Conservation (phyloP, 2,797 vertebrate species). For the Channa striata region DNA sequence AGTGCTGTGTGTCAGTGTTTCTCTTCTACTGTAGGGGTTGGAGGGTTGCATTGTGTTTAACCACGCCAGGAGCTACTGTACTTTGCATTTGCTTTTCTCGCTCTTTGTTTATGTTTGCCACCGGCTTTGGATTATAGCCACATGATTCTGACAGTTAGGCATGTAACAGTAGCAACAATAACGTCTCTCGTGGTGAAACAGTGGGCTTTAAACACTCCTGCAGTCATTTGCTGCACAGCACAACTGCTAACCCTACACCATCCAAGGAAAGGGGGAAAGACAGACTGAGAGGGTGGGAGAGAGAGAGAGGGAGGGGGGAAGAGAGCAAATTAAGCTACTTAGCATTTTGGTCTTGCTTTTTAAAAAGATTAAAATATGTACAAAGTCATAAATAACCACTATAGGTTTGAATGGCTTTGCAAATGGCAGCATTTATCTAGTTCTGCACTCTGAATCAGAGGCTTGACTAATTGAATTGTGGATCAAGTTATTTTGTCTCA, state of each 20-base stretch:
- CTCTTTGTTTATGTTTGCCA: slow-evolving; percentile 78
- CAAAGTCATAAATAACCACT: slow-evolving; percentile 73
- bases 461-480: slow-evolving; percentile 52
- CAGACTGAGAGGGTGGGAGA: slow-evolving; percentile 2
- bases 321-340: slow-evolving; percentile 76
- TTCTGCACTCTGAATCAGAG: slow-evolving; percentile 54
- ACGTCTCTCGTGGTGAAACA: slow-evolving; percentile 63
- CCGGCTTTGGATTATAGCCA: slow-evolving; percentile 77
- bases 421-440: slow-evolving; percentile 62
- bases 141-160: slow-evolving; percentile 68
- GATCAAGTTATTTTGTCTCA: slow-evolving; percentile 55
- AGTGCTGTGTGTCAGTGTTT: slow-evolving; percentile 42
- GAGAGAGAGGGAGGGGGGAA: slow-evolving; percentile 12
- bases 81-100: slow-evolving; percentile 60
- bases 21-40: slow-evolving; percentile 25
- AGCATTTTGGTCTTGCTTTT: slow-evolving; percentile 69
- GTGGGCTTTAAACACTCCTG: slow-evolving; percentile 70
- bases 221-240: slow-evolving; percentile 67
- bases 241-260: slow-evolving; percentile 43
- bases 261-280: slow-evolving; percentile 18
- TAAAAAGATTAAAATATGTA: slow-evolving; percentile 73
- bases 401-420: slow-evolving; percentile 75
- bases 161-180: slow-evolving; percentile 60
- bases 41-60: slow-evolving; percentile 32
- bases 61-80: slow-evolving; percentile 57